Percentiles rank a stretch among this genome's conserved stretches.
phyloP scores from a whole-genome alignment of 2,888 invertebrate species.

The Ormyrus thymus region DNA sequence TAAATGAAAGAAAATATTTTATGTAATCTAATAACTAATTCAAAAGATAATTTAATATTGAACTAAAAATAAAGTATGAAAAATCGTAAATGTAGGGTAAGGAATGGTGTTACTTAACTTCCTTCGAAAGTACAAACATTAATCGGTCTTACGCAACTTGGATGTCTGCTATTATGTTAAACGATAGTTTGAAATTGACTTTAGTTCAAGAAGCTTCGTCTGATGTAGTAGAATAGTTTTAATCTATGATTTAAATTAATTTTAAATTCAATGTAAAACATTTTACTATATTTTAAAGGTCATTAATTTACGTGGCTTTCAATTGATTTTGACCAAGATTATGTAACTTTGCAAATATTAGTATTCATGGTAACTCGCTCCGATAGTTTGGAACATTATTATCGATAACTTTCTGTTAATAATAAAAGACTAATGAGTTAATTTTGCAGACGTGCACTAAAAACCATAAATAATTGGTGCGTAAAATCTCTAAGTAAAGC shows the following conservation, averaged over 20 bases:
- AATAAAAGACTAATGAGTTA: too few relatives aligned
- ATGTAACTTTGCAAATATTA: too few relatives aligned
- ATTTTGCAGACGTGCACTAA: too few relatives aligned
- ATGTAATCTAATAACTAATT: not conserved
- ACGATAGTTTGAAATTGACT: slow-evolving; percentile 48
- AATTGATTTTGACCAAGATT: too few relatives aligned
- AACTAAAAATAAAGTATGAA: slow-evolving; percentile 10
- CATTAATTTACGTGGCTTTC: too few relatives aligned
- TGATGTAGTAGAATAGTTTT: slow-evolving; percentile 25
- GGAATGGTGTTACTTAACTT: slow-evolving; percentile 51
- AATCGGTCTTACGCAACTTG: slow-evolving; percentile 51
- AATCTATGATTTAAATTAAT: not conserved
- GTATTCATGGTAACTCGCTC: too few relatives aligned
- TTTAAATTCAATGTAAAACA: too few relatives aligned
- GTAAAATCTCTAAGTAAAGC: too few relatives aligned
- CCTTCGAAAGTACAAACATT: slow-evolving; percentile 38
- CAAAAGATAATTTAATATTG: not conserved
- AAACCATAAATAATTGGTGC: too few relatives aligned
- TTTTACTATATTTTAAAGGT: too few relatives aligned
- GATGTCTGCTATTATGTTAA: slow-evolving; percentile 28
- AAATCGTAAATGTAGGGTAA: slow-evolving; percentile 24
- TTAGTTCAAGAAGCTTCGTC: slow-evolving; percentile 41
- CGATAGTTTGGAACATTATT: too few relatives aligned
- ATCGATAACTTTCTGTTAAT: too few relatives aligned
- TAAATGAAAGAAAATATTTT: slow-evolving; percentile 4